These are phyloP conservation scores for Hydrolagus affinis DNA, from an alignment of 2,113 vertebrate species.

Conservation along the genomic window DNA sequence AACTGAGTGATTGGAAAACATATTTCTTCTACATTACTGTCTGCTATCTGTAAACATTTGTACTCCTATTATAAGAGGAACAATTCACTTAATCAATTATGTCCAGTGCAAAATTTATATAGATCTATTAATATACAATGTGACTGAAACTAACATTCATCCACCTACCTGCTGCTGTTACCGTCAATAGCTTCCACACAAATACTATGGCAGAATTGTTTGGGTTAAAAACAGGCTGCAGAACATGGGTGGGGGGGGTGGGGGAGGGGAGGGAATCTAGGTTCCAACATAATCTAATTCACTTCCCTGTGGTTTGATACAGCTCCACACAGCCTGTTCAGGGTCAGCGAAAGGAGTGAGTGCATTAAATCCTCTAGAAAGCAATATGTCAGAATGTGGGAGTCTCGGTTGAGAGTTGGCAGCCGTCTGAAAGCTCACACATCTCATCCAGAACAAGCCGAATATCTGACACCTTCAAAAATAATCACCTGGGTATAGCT, in stretches of 20 bases:
- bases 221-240: background rate
- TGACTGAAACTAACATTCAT: background rate
- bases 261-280: background rate
- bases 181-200: background rate
- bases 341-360: constrained; percentile 1
- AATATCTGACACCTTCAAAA: background rate
- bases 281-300: background rate
- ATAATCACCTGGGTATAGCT: background rate
- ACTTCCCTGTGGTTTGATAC: background rate
- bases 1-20: background rate
- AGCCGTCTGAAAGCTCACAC: background rate
- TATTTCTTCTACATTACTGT: background rate
- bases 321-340: background rate
- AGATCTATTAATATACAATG: background rate
- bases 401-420: background rate
- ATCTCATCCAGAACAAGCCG: background rate
- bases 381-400: constrained; percentile 19
- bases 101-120: background rate
- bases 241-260: background rate
- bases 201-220: background rate
- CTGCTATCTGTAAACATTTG: background rate
- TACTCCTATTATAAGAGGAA: background rate
- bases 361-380: constrained; percentile 15
- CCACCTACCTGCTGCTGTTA: constrained; percentile 17
- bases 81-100: background rate